Evolutionary conservation across 2,888 invertebrate species (phyloP).

Genomic region (Eudasyphora cyanicolor): DNA sequence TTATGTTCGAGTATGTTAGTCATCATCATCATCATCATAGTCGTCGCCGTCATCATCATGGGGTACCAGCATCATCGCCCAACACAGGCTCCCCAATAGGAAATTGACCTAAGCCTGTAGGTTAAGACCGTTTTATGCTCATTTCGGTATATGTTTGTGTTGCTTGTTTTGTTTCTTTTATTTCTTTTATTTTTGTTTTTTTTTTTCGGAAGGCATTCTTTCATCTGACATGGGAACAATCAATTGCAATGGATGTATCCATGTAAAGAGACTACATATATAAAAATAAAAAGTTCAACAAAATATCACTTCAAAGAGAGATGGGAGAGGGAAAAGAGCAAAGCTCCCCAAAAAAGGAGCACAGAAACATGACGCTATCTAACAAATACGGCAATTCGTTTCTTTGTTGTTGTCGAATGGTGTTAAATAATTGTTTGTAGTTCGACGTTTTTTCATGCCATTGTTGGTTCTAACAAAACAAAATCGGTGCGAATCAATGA

Average conservation of each 20-base stretch:
- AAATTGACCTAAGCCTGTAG: constrained; percentile 25
- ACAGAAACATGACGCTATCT: not conserved
- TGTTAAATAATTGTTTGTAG: not conserved
- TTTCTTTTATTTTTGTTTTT: constrained; percentile 23
- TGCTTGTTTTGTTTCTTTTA: not conserved
- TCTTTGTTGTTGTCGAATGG: not conserved
- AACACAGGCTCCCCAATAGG: not conserved
- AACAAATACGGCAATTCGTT: not conserved
- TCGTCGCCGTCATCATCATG: not conserved
- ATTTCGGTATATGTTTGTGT: too few species aligned
- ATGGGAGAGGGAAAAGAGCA: not conserved
- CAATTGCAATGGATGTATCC: not conserved
- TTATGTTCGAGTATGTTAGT: constrained; percentile 26
- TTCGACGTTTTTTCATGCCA: not conserved
- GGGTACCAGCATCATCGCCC: constrained; percentile 25
- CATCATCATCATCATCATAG: constrained; percentile 38
- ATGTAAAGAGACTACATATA: not conserved
- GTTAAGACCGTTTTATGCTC: constrained; percentile 51
- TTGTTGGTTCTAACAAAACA: constrained; percentile 9
- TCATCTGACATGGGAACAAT: constrained; percentile 17
- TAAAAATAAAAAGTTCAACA: constrained; percentile 29
- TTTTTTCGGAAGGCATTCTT: constrained; percentile 13
- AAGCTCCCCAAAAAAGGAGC: not conserved
- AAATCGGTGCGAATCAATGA: constrained; percentile 41
- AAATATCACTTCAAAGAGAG: not conserved